Percentiles rank a stretch among this genome's conserved stretches.
These are phyloP conservation scores for Coremacera marginata DNA, from an alignment of 2,888 invertebrate genomes.

Conservation along the genomic window DNA sequence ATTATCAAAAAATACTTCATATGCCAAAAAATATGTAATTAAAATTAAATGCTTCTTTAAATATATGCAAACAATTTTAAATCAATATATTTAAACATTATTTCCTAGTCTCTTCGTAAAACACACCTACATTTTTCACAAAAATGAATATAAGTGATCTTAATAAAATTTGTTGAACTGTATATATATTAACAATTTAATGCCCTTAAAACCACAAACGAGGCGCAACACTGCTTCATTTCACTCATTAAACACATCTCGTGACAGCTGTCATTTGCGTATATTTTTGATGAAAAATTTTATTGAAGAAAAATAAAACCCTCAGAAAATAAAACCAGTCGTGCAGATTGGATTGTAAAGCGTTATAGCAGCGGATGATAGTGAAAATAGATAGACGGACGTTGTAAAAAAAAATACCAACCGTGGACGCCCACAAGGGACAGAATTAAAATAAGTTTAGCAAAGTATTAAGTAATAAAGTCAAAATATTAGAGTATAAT, in stretches of 20 bases:
- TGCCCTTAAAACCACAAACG: too few relatives aligned
- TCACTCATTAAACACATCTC: neutral
- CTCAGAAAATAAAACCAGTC: constrained; percentile 41
- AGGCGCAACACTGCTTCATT: neutral
- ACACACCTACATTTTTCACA: too few relatives aligned
- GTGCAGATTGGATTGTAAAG: constrained; percentile 21
- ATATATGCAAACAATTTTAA: too few relatives aligned
- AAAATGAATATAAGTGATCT: too few relatives aligned
- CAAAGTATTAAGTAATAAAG: neutral
- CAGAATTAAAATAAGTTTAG: neutral
- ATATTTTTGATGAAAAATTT: constrained; percentile 5
- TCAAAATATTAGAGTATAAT: neutral
- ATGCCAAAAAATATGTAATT: too few relatives aligned
- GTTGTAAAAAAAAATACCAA: neutral
- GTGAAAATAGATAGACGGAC: neutral
- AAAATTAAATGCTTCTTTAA: too few relatives aligned
- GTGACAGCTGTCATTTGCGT: constrained; percentile 25
- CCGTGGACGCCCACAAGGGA: constrained; percentile 26
- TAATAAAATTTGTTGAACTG: too few relatives aligned
- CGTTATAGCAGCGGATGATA: neutral
- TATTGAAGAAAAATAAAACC: constrained; percentile 30
- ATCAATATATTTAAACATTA: too few relatives aligned
- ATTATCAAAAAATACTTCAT: too few relatives aligned
- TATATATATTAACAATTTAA: too few relatives aligned
- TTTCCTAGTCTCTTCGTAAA: too few relatives aligned